Evolutionary conservation across 2,797 vertebrate genomes (phyloP), one percentile per base, ranked within the genome.

Genomic region (Coilia nasus): DNA sequence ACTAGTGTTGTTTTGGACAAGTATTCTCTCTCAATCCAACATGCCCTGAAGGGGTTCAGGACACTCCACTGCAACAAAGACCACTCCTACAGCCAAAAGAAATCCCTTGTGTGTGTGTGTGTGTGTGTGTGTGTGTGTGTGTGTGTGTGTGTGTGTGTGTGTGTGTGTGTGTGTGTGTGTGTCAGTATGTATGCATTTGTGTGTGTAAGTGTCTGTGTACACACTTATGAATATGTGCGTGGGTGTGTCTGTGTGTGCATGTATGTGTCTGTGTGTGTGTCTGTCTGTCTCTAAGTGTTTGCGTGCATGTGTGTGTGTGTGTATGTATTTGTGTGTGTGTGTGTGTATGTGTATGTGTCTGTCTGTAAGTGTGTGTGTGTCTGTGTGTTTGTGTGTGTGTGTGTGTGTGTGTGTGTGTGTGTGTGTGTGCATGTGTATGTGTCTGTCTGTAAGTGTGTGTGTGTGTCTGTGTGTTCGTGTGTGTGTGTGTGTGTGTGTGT

Each of bases 1-100:
- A 11, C 23, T 67, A 3, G 23, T 67, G 23, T 25, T 67, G 23
- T 67, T 28, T 11, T 59, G 19, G 62, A 10, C 9, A 25, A 25
- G 64, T 71, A 15, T 35, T 15, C 67, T 35, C 64, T 71, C 67
- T 31, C 64, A 75, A 35, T 75, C 67, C 67, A 75, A 75, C 67
- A 75, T 14, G 12, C 28, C 67, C 67, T 75, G 25, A 4, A 75
- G 67, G 67, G 31, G 28, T 75, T 31, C 67, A 83, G 83, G 82
- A 86, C 84, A 78, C 54, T 12, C 59, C 84, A 81, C 50, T 81
- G n/a, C 64, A 85, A 83, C 86, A 85, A 78, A 87, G 81, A 85
- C 78, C 15, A 81, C 82, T 81, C 41, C 82, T 50, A n/a, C 57
- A 84, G 83, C 83, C 86, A 83, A 82, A 81, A 85, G 81, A 82